These are phyloP conservation scores for cattle (Bos taurus) DNA, from an alignment of 2,113 vertebrate species.

Conservation along the genomic window DNA sequence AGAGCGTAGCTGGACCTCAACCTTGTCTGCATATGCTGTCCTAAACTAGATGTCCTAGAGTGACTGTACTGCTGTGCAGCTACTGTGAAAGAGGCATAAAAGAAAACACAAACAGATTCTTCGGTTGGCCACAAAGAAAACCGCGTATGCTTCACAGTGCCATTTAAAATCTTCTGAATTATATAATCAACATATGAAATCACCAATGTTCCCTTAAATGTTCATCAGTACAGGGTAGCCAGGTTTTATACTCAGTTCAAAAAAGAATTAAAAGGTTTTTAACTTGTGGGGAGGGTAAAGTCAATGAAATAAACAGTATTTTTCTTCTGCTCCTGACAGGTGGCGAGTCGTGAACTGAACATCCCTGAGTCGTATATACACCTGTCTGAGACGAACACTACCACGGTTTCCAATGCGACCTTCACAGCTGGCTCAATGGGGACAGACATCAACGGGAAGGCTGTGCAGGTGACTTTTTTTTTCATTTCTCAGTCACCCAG, in stretches of 20 bases:
- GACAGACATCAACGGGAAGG: slow-evolving; percentile 90
- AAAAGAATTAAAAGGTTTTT: background rate
- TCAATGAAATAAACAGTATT: background rate
- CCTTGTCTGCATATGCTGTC: background rate
- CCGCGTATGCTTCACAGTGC: background rate
- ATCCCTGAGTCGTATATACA: slow-evolving; percentile 84
- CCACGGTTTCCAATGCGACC: slow-evolving; percentile 84
- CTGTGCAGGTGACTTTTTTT: slow-evolving; percentile 84
- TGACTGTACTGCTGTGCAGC: too few relatives aligned
- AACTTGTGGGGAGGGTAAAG: background rate
- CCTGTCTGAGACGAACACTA: slow-evolving; percentile 88
- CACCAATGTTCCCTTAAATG: background rate
- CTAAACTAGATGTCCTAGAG: background rate
- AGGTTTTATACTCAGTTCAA: background rate
- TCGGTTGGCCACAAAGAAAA: background rate
- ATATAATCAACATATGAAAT: background rate
- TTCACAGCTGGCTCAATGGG: slow-evolving; percentile 85
- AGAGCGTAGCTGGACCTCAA: background rate
- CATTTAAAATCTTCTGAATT: background rate
- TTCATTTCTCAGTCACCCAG: background rate
- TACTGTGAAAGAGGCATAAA: background rate
- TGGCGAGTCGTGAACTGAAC: slow-evolving; percentile 88
- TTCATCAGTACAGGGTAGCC: background rate
- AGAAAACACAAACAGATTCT: background rate
- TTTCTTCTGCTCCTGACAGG: slow-evolving; percentile 72